A percentile compares a stretch with the other conserved stretches of the same genome.
phyloP scores from a whole-genome alignment of 2,113 vertebrate genomes.

The Anas platyrhynchos region DNA sequence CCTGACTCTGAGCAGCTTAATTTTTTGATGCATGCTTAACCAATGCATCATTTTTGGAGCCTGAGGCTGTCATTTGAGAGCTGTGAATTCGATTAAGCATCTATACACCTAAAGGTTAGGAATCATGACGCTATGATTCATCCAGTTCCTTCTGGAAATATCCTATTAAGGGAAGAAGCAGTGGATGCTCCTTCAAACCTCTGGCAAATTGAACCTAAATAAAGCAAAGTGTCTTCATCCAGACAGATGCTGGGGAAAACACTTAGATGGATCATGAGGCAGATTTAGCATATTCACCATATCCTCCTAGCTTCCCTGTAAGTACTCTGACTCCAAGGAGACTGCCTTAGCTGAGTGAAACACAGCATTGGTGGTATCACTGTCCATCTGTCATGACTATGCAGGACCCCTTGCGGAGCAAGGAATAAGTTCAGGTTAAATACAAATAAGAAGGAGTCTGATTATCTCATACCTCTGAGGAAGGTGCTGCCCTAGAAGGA shows the following conservation, averaged over 20 bases:
- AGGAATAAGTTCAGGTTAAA: not conserved
- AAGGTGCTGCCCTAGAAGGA: not conserved
- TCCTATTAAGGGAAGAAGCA: not conserved
- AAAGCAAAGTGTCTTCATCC: not conserved
- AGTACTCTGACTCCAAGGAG: not conserved
- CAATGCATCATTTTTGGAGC: conserved; percentile 34
- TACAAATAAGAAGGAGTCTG: not conserved
- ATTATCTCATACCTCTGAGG: not conserved
- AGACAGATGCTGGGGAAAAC: not conserved
- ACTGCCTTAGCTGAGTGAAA: not conserved
- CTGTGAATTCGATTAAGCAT: conserved; percentile 57
- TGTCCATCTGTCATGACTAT: not conserved
- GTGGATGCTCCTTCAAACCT: not conserved
- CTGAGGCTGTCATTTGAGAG: not conserved
- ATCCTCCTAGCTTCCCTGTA: conserved; percentile 17
- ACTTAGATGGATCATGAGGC: not conserved
- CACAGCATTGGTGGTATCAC: not conserved
- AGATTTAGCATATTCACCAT: conserved; percentile 13
- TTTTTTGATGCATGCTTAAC: conserved; percentile 36
- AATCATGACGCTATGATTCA: conserved; percentile 45
- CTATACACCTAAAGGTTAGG: conserved; percentile 36
- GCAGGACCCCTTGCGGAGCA: not conserved
- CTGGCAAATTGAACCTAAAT: not conserved
- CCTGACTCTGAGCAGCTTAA: conserved; percentile 32
- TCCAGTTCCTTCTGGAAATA: not conserved